Conservation (phyloP, 2,888 invertebrate species). For the Pristionchus maxplancki region DNA sequence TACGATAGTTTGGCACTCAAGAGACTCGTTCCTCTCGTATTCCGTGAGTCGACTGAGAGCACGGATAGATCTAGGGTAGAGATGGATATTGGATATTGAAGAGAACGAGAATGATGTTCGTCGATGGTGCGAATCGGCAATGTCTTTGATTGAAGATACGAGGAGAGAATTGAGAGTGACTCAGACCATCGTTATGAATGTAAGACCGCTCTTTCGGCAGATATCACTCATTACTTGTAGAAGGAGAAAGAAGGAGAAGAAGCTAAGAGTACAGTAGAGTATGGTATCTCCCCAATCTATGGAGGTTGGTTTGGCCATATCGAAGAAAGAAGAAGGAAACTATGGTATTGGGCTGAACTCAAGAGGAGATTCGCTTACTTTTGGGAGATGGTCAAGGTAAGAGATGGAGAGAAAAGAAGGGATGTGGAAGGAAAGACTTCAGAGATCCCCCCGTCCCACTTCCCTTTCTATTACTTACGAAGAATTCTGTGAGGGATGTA, state of each 20-base stretch:
- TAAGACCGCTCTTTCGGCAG: not conserved
- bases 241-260: slow-evolving; percentile 28
- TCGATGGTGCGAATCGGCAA: slow-evolving; percentile 72
- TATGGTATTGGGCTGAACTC: slow-evolving; percentile 72
- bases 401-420: not conserved
- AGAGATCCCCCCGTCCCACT: slow-evolving; percentile 43
- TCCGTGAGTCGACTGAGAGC: slow-evolving; percentile 51
- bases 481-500: slow-evolving; percentile 71
- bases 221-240: not conserved
- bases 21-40: slow-evolving; percentile 63
- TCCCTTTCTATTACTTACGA: slow-evolving; percentile 61
- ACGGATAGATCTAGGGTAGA: not conserved
- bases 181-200: slow-evolving; percentile 48
- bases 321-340: slow-evolving; percentile 71
- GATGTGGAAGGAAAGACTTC: not conserved
- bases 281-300: slow-evolving; percentile 65
- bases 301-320: slow-evolving; percentile 74
- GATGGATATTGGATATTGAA: not conserved
- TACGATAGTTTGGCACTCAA: slow-evolving; percentile 65
- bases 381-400: slow-evolving; percentile 75
- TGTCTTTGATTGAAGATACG: slow-evolving; percentile 73
- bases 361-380: slow-evolving; percentile 70
- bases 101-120: slow-evolving; percentile 63
- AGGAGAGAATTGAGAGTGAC: slow-evolving; percentile 55
- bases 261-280: slow-evolving; percentile 43